Conservation (phyloP, 2,888 invertebrate genomes). For the Lypha dubia region DNA sequence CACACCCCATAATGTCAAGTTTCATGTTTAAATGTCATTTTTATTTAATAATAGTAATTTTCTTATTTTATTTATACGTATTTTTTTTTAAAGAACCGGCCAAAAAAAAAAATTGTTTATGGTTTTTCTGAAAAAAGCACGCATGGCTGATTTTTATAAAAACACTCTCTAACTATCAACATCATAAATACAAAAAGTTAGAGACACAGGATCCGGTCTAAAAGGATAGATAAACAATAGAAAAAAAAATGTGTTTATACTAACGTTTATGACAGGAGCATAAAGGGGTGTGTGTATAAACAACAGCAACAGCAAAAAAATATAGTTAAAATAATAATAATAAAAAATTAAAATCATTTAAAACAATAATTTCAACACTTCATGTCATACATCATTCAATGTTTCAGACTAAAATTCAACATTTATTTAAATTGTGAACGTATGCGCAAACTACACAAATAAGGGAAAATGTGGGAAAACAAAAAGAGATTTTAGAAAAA, state of each 20-base stretch:
- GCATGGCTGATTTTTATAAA: conserved; percentile 58
- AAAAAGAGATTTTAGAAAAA: conserved; percentile 4
- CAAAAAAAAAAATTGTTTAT: conserved; percentile 4
- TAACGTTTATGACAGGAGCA: conserved; percentile 44
- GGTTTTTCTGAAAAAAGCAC: conserved; percentile 50
- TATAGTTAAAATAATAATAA: conserved; percentile 19
- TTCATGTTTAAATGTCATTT: conserved; percentile 73
- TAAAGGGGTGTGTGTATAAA: conserved; percentile 58
- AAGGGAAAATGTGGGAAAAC: not conserved
- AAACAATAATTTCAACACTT: conserved; percentile 75
- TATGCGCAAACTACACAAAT: conserved; percentile 21
- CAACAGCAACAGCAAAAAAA: conserved; percentile 26
- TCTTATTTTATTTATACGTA: conserved; percentile 50
- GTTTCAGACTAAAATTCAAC: conserved; percentile 34
- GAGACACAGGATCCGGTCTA: conserved; percentile 33
- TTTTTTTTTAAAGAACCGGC: conserved; percentile 10
- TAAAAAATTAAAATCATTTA: conserved; percentile 70
- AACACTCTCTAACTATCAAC: conserved; percentile 37
- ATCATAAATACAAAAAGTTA: conserved; percentile 38
- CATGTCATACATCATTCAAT: conserved; percentile 72
- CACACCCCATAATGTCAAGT: conserved; percentile 67
- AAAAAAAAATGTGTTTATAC: not conserved
- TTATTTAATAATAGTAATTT: conserved; percentile 72
- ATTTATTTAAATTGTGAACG: conserved; percentile 31
- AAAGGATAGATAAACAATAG: conserved; percentile 15